Base-by-base conservation (phyloP, 2,113 vertebrate genomes). In the chimpanzee (Pan troglodytes) region DNA sequence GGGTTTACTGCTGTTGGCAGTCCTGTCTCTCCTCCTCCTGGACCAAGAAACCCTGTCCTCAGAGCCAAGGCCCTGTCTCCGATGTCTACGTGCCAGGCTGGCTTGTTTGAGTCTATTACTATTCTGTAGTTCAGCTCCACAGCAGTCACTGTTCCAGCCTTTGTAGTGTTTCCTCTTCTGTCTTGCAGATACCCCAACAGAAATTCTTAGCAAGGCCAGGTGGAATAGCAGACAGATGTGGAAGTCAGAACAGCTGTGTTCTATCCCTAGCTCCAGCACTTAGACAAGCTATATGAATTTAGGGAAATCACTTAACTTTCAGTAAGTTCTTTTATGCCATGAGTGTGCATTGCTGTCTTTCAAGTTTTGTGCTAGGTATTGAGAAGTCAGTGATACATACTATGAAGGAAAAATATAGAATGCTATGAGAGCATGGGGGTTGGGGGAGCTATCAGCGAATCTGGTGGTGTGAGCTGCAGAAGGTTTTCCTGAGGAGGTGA, bases 301-400 rank as follows among this genome's bases (percentile, higher is more conserved):
- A 78, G 88, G 81, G 45, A 90, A 94, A 90, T 50, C 22, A 18
- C n/a, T 82, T 75, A 85, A 61, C 35, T 55, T 96, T 83, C 73
- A 79, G 7, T 22, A 57, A 95, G 17, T 16, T 94, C 38, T 61
- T 22, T 55, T 92, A 38, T 82, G 59, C 45, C 72, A 35, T 20
- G 23, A 45, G 59, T 45, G 38, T 67, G 40, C 8, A 8, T 48
- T 88, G 75, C 72, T 92, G 68, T 72, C 78, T 88, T 87, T 75
- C 40, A 79, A 32, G 50, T 48, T 70, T 32, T 61, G 5, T 23
- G 59, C 40, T 93, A 35, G 40, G n/a, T 48, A 18, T 57, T 70
- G 86, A 83, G 73, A 88, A 89, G 45, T 85, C 43, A 17, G 82
- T 35, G 67, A 72, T 20, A 18, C 4, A 11, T 32, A 40, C 4